Conservation (phyloP, 2,113 vertebrate genomes). For the Larimichthys crocea region DNA sequence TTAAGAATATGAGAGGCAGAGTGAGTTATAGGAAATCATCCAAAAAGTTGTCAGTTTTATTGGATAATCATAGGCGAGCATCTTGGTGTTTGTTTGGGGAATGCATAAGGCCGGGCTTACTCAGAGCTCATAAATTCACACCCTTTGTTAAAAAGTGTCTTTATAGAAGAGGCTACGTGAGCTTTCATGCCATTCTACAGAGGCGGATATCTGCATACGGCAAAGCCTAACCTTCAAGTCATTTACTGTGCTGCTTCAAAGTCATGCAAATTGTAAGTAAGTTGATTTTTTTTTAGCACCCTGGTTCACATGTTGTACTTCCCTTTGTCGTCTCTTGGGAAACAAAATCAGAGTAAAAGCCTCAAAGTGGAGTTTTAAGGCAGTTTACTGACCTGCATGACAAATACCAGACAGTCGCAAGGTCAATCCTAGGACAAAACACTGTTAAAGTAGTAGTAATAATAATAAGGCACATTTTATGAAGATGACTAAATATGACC, state of each 20-base stretch:
- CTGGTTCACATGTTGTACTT: conserved; percentile 23
- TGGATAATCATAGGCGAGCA: not conserved
- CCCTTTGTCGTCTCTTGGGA: conserved; percentile 9
- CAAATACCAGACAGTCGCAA: conserved; percentile 1
- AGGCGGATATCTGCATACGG: not conserved
- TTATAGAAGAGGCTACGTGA: not conserved
- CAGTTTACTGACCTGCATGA: conserved; percentile 33
- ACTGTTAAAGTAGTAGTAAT: not conserved
- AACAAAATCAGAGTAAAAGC: conserved; percentile 24
- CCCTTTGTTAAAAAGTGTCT: not conserved
- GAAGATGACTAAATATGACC: not conserved
- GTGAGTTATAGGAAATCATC: not conserved
- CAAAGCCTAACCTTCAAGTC: conserved; percentile 3
- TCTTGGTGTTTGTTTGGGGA: not conserved
- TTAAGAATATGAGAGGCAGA: not conserved
- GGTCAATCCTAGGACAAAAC: not conserved
- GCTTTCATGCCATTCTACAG: not conserved
- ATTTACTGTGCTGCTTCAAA: conserved; percentile 29
- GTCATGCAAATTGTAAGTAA: conserved; percentile 25
- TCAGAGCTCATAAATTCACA: not conserved
- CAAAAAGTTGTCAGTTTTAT: not conserved
- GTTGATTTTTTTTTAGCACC: not conserved
- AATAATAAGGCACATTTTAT: not conserved
- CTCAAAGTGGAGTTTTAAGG: not conserved
- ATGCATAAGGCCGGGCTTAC: not conserved